Base-by-base conservation (phyloP, 2,113 vertebrate genomes). In the Sylvicapra grimmia region DNA sequence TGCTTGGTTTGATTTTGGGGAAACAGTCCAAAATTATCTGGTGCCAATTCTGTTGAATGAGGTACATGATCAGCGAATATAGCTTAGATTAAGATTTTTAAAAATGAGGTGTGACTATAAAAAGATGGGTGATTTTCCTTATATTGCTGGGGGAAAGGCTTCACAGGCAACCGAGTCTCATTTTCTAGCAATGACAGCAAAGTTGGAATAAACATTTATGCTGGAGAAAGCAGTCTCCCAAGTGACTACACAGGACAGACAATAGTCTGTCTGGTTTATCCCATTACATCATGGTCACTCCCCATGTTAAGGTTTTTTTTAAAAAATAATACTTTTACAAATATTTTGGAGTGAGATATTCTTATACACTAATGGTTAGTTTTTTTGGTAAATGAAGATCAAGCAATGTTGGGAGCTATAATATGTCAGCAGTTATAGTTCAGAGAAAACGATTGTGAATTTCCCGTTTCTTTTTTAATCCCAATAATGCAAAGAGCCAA, bases 1-100 rank as follows among this genome's bases (percentile, higher is more conserved):
- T 93, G 31, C 94, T 98, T 96, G 61, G 94, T 95, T 88, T 90
- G 72, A 96, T 90, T 93, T 96, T 85, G 4, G 51, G 88, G 54
- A 95, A 97, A 94, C 21, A 80, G 72, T 51, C 85, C 72, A 31
- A 89, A 95, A 33, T 95, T 40, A 47, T 93, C 63, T 87, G 49
- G 23, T 90, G 77, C 94, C 96, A 95, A 84, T 85, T 86, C 36
- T 86, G n/a, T 18, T 96, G 25, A 94, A 90, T 49, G 63, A 96
- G 31, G 56, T 51, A 77, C 10, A 13, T 40, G 12, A 95, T 88
- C 53, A 86, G 61, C 21, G 61, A 83, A 86, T 14, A 68, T 25
- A 51, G 49, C 89, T 93, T 33, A 59, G 33, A 86, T 86, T 54
- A 63, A 68, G 85, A 90, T 56, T 61, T 31, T 6, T 0, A 91